Evolutionary conservation across 2,888 invertebrate species (phyloP).

Genomic region (Podabrus alpinus): DNA sequence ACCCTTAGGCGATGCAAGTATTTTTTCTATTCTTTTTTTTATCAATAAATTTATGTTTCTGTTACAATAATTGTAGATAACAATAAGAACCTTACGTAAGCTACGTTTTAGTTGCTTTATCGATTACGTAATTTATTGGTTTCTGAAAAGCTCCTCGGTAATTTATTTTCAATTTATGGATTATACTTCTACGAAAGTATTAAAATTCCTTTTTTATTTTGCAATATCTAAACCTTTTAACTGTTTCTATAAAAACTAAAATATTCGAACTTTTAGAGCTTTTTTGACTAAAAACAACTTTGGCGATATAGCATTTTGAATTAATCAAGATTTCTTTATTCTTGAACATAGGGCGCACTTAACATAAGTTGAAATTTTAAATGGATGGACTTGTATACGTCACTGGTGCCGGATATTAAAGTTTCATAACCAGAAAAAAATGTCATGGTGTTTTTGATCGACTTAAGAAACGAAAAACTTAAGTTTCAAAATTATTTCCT

Average conservation of each 20-base stretch:
- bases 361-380: not conserved
- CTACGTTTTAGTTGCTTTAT: not conserved
- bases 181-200: not conserved
- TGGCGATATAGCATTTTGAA: not conserved
- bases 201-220: not conserved
- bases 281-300: not conserved
- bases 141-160: not conserved
- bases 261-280: not conserved
- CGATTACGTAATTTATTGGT: not conserved
- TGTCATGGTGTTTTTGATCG: not conserved
- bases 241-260: not conserved
- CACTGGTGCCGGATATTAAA: not conserved
- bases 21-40: not conserved
- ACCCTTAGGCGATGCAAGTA: conserved; percentile 47
- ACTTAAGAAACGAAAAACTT: not conserved
- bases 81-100: not conserved
- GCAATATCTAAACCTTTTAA: not conserved
- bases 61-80: not conserved
- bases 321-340: not conserved
- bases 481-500: not conserved
- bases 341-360: not conserved
- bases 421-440: not conserved
- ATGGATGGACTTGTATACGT: not conserved
- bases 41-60: not conserved
- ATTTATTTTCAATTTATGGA: not conserved